Percentiles rank a stretch among this genome's conserved stretches.
Evolutionary conservation across 2,797 vertebrate genomes (phyloP).

Genomic region (Hephaestus fuliginosus): DNA sequence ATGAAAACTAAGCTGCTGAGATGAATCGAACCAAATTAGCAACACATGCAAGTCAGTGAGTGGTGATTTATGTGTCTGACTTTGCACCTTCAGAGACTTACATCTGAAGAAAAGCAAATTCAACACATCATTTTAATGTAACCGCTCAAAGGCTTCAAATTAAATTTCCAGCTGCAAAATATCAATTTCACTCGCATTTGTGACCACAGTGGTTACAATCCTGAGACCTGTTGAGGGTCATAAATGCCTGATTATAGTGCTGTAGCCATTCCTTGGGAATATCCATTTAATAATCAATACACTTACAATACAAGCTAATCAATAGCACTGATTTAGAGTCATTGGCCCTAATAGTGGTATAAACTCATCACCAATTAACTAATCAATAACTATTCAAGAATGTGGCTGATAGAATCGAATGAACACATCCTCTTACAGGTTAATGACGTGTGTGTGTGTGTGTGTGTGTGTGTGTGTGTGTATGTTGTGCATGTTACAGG

Average conservation of each 20-base stretch:
- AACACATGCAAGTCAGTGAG: slow-evolving; percentile 23
- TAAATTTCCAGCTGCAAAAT: slow-evolving; percentile 11
- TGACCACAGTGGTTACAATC: neutral
- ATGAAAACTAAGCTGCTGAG: slow-evolving; percentile 41
- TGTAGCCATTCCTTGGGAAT: slow-evolving; percentile 29
- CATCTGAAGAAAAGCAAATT: slow-evolving; percentile 29
- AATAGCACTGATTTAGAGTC: slow-evolving; percentile 56
- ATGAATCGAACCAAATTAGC: slow-evolving; percentile 45
- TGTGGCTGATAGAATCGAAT: slow-evolving; percentile 16
- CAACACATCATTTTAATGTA: slow-evolving; percentile 20
- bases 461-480: neutral
- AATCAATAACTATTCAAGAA: slow-evolving; percentile 63
- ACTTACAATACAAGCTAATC: slow-evolving; percentile 32
- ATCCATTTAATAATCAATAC: slow-evolving; percentile 65
- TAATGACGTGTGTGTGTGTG: slow-evolving; percentile 2
- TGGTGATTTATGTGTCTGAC: slow-evolving; percentile 35
- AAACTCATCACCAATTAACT: slow-evolving; percentile 61
- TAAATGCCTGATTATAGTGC: slow-evolving; percentile 50
- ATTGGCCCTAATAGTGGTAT: slow-evolving; percentile 50
- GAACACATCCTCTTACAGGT: slow-evolving; percentile 27
- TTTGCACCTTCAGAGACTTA: slow-evolving; percentile 24
- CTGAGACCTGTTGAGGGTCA: slow-evolving; percentile 4
- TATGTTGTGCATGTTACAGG: slow-evolving; percentile 2
- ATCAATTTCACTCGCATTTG: slow-evolving; percentile 30
- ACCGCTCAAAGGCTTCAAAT: neutral